Evolutionary conservation across 53 echinoderm and acorn worm species (phyloP).

Genomic region (Apostichopus leukothele): DNA sequence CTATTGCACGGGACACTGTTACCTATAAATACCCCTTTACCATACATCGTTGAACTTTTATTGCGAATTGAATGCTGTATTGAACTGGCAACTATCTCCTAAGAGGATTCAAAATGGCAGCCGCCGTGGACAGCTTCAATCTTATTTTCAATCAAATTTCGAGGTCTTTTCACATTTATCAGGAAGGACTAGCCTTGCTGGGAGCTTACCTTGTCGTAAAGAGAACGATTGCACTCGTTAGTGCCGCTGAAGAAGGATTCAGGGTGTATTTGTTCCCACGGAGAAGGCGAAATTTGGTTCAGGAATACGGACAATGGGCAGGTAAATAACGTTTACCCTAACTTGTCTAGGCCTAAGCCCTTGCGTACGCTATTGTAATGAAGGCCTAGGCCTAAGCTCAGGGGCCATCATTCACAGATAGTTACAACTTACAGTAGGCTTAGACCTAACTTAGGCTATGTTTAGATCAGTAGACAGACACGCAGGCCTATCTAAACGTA

Average conservation of each 20-base stretch:
- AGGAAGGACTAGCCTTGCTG: conserved; percentile 66
- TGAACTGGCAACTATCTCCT: not conserved
- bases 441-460: not conserved
- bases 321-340: conserved; percentile 42
- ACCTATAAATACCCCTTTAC: not conserved
- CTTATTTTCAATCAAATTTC: conserved; percentile 66
- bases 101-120: conserved; percentile 62
- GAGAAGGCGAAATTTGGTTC: conserved; percentile 59
- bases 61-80: not conserved
- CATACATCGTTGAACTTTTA: not conserved
- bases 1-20: no score
- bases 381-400: not conserved
- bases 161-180: conserved; percentile 61
- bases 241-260: conserved; percentile 54
- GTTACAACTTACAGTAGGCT: not conserved
- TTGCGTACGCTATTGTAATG: not conserved
- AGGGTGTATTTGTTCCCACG: conserved; percentile 69
- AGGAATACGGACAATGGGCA: conserved; percentile 86
- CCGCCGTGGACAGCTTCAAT: conserved; percentile 73
- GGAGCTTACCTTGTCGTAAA: conserved; percentile 77
- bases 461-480: not conserved
- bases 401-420: not conserved
- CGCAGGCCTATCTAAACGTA: no score
- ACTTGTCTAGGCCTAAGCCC: not conserved
- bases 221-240: conserved; percentile 57